phyloP scores from a whole-genome alignment of 2,888 invertebrate species.

The Stenurella melanura region DNA sequence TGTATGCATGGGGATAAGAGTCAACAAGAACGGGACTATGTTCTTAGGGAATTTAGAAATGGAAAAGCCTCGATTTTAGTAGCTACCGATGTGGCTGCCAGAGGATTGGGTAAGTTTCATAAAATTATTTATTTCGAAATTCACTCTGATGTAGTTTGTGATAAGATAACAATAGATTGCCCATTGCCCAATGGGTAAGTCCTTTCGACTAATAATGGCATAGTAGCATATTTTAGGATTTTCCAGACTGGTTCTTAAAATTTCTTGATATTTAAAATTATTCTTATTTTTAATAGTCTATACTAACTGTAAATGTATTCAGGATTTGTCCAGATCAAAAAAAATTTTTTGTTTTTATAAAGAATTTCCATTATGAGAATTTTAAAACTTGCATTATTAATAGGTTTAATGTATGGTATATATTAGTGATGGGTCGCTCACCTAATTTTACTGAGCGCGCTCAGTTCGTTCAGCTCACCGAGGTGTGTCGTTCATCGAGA shows the following conservation, averaged over 20 bases:
- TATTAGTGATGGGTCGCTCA: no score
- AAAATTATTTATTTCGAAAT: constrained; percentile 32
- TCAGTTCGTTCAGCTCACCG: no score
- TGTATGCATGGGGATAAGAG: constrained; percentile 97
- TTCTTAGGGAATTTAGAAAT: constrained; percentile 90
- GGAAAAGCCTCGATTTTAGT: constrained; percentile 93
- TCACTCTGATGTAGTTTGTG: constrained; percentile 56
- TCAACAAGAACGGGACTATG: constrained; percentile 95
- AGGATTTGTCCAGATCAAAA: no score
- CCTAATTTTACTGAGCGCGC: no score
- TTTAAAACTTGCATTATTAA: no score
- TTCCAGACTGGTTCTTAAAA: constrained; percentile 70
- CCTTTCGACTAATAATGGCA: constrained; percentile 53
- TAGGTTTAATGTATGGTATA: no score
- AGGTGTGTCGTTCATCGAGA: no score
- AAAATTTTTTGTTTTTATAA: no score
- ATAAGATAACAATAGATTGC: constrained; percentile 26
- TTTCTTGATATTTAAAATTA: neutral
- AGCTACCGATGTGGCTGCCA: constrained; percentile 98
- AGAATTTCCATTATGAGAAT: no score
- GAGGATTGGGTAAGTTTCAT: constrained; percentile 91
- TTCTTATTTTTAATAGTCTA: no score
- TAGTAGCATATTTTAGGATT: constrained; percentile 67
- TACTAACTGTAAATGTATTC: no score
- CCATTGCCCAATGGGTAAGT: constrained; percentile 39